phyloP scores from a whole-genome alignment of 1,140 invertebrate genomes.

The Whitmania pigra region DNA sequence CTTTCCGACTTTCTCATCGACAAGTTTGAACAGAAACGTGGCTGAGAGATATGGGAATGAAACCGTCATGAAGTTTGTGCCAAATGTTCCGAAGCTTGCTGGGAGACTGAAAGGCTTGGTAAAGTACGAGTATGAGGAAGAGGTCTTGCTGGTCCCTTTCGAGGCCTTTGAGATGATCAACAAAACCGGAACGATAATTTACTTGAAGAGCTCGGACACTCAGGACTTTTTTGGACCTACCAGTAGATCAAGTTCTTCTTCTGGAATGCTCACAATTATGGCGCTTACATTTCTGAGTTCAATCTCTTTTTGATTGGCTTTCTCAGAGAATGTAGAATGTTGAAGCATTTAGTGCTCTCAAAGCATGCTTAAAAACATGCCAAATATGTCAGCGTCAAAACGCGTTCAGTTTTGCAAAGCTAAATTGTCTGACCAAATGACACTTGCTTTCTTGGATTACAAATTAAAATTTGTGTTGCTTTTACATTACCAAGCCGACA shows the following conservation, averaged over 20 bases:
- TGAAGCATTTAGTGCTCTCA: too few species aligned
- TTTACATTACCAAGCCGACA: too few species aligned
- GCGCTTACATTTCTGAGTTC: too few species aligned
- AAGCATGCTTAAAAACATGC: too few species aligned
- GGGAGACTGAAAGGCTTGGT: not conserved
- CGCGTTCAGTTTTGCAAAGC: too few species aligned
- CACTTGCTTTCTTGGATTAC: too few species aligned
- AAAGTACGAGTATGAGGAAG: not conserved
- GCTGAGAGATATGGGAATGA: not conserved
- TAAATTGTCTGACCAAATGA: too few species aligned
- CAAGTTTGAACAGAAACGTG: not conserved
- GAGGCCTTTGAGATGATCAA: constrained; percentile 11
- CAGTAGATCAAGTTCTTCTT: not conserved
- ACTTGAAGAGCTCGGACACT: not conserved
- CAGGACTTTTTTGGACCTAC: not conserved
- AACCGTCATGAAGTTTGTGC: not conserved
- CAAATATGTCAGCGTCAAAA: too few species aligned
- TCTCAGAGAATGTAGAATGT: too few species aligned
- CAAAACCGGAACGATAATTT: not conserved
- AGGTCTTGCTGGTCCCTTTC: constrained; percentile 3
- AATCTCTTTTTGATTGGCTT: too few species aligned
- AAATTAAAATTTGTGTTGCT: too few species aligned
- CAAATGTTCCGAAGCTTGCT: not conserved
- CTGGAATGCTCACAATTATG: too few species aligned
- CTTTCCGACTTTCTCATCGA: constrained; percentile 14